A percentile compares a stretch with the other conserved stretches of the same genome.
Conservation (phyloP, 2,888 invertebrate genomes). For the Clitarchus hookeri region DNA sequence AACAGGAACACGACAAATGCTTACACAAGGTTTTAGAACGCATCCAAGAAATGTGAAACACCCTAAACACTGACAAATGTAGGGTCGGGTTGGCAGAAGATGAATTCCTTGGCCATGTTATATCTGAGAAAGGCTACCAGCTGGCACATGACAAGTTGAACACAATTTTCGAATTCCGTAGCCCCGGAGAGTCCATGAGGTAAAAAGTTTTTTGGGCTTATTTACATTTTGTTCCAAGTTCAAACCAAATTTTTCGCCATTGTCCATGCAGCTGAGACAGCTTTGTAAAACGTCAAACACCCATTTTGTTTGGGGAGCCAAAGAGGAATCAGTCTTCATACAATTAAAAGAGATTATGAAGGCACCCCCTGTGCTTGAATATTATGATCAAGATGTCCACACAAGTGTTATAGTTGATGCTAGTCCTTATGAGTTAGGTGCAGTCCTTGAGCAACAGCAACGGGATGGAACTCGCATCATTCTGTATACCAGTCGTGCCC, state of each 20-base stretch:
- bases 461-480: conserved; percentile 48
- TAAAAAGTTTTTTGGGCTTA: too few relatives aligned
- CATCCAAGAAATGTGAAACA: conserved; percentile 36
- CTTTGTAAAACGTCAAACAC: conserved; percentile 29
- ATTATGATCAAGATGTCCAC: conserved; percentile 46
- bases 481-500: conserved; percentile 51
- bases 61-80: conserved; percentile 49
- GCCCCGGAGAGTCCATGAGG: background rate
- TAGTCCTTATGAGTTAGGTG: conserved; percentile 40
- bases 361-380: conserved; percentile 43
- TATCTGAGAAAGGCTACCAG: conserved; percentile 44
- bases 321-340: conserved; percentile 47
- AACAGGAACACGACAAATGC: conserved; percentile 41
- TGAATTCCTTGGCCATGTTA: conserved; percentile 46
- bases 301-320: conserved; percentile 45
- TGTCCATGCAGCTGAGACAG: background rate
- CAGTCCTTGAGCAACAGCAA: conserved; percentile 47
- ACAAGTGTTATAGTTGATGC: conserved; percentile 42
- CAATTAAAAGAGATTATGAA: conserved; percentile 42
- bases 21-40: conserved; percentile 51
- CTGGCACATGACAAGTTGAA: conserved; percentile 47
- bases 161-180: conserved; percentile 44
- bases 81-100: conserved; percentile 43
- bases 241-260: background rate
- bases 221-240: too few relatives aligned